Percentiles rank a stretch among this genome's conserved stretches.
Conservation (phyloP, 2,888 invertebrate genomes). For the Eupsilia transversa region DNA sequence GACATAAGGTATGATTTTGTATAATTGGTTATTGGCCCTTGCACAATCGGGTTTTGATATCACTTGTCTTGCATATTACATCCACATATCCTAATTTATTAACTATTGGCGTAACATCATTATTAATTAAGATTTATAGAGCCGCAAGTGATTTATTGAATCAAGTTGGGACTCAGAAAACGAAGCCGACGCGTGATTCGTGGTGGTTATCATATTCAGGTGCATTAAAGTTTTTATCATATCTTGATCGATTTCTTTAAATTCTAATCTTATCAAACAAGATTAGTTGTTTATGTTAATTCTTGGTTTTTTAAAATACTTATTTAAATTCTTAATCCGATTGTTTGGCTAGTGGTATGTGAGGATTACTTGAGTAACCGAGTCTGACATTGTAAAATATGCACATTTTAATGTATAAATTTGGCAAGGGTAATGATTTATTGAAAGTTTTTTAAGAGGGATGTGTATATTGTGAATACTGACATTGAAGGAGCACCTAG, state of each 20-base stretch:
- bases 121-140: conserved; percentile 45
- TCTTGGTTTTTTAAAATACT: background rate
- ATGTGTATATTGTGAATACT: background rate
- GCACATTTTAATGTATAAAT: background rate
- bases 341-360: background rate
- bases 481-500: conserved; percentile 5
- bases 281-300: conserved; percentile 14
- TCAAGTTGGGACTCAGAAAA: background rate
- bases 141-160: conserved; percentile 16
- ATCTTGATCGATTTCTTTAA: conserved; percentile 34
- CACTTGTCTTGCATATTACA: conserved; percentile 52
- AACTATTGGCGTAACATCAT: conserved; percentile 52
- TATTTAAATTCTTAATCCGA: background rate
- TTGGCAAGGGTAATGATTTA: conserved; percentile 16
- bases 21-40: conserved; percentile 43
- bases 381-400: background rate
- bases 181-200: background rate
- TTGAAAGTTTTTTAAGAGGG: background rate
- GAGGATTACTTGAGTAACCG: background rate
- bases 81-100: conserved; percentile 56
- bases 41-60: conserved; percentile 58
- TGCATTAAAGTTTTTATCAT: conserved; percentile 39
- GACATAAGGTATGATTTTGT: conserved; percentile 26
- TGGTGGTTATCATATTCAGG: conserved; percentile 34
- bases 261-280: conserved; percentile 33